These are phyloP conservation scores for Ellobius talpinus DNA, from an alignment of 2,113 vertebrate species.

Conservation along the genomic window DNA sequence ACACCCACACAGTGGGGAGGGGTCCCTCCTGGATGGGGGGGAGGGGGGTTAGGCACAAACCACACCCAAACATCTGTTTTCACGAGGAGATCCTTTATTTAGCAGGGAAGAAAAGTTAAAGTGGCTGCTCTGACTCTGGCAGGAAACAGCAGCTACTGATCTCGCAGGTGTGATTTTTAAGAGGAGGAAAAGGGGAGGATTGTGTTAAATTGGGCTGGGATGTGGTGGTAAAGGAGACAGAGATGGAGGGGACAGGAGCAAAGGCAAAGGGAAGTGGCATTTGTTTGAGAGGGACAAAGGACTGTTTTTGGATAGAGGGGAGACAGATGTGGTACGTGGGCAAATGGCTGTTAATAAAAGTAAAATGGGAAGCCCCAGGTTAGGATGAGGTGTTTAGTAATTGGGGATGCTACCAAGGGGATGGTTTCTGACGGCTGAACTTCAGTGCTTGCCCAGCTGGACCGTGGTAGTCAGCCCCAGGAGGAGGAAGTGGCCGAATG, in stretches of 20 bases:
- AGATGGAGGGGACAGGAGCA: neutral
- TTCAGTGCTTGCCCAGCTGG: neutral
- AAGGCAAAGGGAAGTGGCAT: neutral
- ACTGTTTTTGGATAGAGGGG: neutral
- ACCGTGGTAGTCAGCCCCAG: neutral
- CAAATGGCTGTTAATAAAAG: neutral
- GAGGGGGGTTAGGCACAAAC: neutral
- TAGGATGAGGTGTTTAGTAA: neutral
- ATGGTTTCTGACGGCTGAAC: neutral
- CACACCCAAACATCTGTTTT: neutral
- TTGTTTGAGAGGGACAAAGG: neutral
- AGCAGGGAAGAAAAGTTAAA: neutral
- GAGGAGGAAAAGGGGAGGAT: neutral
- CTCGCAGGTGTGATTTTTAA: neutral
- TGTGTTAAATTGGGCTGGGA: neutral
- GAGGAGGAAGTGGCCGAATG: too few species aligned
- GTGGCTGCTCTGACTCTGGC: neutral
- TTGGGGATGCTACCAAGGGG: neutral
- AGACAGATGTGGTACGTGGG: neutral
- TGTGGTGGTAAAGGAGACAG: neutral
- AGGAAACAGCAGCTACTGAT: neutral
- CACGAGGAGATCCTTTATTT: neutral
- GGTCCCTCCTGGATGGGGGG: neutral
- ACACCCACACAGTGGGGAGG: neutral
- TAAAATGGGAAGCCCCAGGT: neutral